Evolutionary conservation across 1,140 invertebrate genomes (phyloP), one percentile per base, ranked within the genome.

Genomic region (Pentalonia nigronervosa): DNA sequence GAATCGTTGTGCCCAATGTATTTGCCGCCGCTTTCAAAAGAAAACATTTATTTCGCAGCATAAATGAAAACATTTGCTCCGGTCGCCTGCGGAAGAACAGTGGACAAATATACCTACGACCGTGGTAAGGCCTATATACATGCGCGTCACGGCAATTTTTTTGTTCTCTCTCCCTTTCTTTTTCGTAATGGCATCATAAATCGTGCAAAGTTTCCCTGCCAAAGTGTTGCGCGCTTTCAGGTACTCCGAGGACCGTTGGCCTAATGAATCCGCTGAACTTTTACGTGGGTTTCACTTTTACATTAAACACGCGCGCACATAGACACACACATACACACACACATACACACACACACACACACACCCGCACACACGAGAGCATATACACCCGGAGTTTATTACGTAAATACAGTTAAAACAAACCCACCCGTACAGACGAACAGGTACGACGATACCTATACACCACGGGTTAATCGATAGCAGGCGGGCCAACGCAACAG

Each of bases 351-450:
- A 1, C 41, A 8, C 41, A 7, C 2, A 6, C 23, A 11, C 41
- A 25, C 41, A 84, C 21, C 9, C 83, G 25, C n/a, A 53, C 30
- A 17, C 48, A 50, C n/a, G 48, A 23, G 9, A 45, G 9, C 8
- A 36, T 34, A 53, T 23, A n/a, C 20, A 53, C n/a, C 21, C 11
- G 2, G 50, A 89, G 87, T 56, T 89, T 89, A 89, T 89, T 89
- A 89, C 87, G 48, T 89, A 89, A 56, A 56, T 89, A 53, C 87
- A 50, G 87, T 53, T 53, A 89, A 89, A 56, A 89, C 17, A 89
- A 50, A 89, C 47, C 87, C n/a, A 14, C n/a, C 3, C 36, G 67
- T 81, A 11, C 8, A 47, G 17, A 34, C 48, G 17, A 34, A 50
- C 34, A 89, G 87, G 87, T 89, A 89, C n/a, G 41, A 89, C 87